Percentiles rank a stretch among this genome's conserved stretches.
phyloP scores from a whole-genome alignment of 2,113 vertebrate genomes.

The Drymodes brunneopygia region DNA sequence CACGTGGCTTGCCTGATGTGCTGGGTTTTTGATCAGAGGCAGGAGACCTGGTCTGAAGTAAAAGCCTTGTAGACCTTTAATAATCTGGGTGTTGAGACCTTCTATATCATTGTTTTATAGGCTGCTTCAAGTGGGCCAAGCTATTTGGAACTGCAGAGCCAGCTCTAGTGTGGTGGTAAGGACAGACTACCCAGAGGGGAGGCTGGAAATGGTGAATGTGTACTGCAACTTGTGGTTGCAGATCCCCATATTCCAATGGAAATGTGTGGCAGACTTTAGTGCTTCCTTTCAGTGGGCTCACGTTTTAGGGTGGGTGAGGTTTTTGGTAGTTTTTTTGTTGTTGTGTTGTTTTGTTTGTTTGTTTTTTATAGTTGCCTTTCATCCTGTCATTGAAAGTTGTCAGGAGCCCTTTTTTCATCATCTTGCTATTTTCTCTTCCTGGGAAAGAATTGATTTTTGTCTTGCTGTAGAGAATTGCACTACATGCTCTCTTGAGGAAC shows the following conservation, averaged over 20 bases:
- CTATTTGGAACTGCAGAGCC: background rate
- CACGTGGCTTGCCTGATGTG: rapidly evolving
- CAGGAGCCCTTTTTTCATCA: background rate
- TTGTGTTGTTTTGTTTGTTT: background rate
- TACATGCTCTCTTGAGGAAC: background rate
- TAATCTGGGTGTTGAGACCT: background rate
- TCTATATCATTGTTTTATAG: background rate
- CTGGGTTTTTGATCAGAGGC: background rate
- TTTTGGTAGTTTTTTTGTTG: background rate
- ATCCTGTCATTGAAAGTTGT: background rate
- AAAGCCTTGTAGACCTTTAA: background rate
- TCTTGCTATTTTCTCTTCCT: background rate
- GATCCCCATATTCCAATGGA: background rate
- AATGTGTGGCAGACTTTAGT: background rate
- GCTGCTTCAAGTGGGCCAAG: background rate
- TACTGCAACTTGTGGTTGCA: background rate
- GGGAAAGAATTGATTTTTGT: background rate
- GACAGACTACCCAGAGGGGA: background rate
- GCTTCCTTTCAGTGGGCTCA: background rate
- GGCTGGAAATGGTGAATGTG: background rate
- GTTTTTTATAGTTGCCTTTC: background rate
- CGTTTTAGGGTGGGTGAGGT: background rate
- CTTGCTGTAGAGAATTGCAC: background rate
- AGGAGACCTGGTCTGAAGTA: background rate
- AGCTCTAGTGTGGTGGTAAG: background rate